A percentile compares a stretch with the other conserved stretches of the same genome.
phyloP scores from a whole-genome alignment of 2,113 vertebrate genomes.

The Lontra canadensis region DNA sequence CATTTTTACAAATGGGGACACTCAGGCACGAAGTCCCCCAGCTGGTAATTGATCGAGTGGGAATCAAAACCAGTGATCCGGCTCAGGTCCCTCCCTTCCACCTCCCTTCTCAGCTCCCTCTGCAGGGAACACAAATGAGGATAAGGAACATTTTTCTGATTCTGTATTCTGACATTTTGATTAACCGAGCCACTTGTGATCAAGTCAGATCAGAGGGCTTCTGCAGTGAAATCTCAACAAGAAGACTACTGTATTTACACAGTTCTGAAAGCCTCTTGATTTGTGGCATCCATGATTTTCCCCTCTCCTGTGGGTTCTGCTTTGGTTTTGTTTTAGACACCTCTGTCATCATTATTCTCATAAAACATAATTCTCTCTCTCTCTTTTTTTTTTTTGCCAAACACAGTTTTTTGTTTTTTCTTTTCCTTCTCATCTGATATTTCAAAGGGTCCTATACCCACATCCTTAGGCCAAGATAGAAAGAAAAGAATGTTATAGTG shows the following conservation, averaged over 20 bases:
- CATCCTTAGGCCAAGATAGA: constrained; percentile 19
- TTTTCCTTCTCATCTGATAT: constrained; percentile 54
- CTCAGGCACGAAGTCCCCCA: not conserved
- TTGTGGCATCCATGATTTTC: not conserved
- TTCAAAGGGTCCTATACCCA: constrained; percentile 5
- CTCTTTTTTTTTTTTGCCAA: not conserved
- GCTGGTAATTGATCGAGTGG: not conserved
- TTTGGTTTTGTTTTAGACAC: constrained; percentile 7
- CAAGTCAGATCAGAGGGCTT: not conserved
- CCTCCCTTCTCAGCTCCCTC: not conserved
- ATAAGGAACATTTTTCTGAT: not conserved
- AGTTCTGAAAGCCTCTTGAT: constrained; percentile 16
- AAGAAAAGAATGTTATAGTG: not conserved
- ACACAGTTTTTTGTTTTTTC: not conserved
- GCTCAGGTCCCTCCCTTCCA: not conserved
- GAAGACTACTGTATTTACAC: not conserved
- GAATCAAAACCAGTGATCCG: not conserved
- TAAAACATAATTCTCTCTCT: not conserved
- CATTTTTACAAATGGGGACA: not conserved
- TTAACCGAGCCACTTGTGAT: not conserved
- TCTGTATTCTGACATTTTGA: not conserved
- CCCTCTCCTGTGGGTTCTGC: not conserved
- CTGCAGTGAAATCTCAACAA: not conserved
- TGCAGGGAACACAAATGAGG: not conserved
- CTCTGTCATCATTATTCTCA: not conserved